Conservation (phyloP, 2,888 invertebrate species). For the Bimastos eiseni region DNA sequence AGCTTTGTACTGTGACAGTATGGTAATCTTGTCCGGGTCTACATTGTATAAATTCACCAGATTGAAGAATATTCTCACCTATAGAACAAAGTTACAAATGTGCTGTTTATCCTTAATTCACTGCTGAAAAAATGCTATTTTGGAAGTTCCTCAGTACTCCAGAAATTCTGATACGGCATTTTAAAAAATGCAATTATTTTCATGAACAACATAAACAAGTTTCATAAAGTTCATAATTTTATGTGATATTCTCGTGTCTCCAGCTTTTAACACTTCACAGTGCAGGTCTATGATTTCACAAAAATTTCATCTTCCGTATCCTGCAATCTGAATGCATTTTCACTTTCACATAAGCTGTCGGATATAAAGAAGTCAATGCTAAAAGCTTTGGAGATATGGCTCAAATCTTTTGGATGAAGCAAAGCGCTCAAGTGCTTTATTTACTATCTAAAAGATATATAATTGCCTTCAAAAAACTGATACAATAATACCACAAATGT, state of each 20-base stretch:
- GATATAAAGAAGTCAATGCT: neutral
- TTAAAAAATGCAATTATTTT: neutral
- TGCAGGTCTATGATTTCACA: no score
- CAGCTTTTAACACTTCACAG: neutral
- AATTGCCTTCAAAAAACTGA: neutral
- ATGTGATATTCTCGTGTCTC: neutral
- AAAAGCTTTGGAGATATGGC: neutral
- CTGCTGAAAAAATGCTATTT: no score
- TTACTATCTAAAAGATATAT: no score
- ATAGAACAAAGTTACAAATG: neutral
- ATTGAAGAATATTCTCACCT: conserved; percentile 34
- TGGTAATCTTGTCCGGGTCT: conserved; percentile 30
- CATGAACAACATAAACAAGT: neutral
- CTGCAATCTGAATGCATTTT: neutral
- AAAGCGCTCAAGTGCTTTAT: no score
- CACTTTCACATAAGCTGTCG: neutral
- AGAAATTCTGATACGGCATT: neutral
- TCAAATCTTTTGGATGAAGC: no score
- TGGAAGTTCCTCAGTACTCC: no score
- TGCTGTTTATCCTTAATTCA: no score
- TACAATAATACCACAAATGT: neutral
- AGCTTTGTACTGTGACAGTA: conserved; percentile 52
- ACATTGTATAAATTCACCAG: conserved; percentile 29
- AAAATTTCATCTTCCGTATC: neutral
- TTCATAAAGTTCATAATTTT: neutral